phyloP scores from a whole-genome alignment of 2,888 invertebrate species.

The Lycocerus yunnanus region DNA sequence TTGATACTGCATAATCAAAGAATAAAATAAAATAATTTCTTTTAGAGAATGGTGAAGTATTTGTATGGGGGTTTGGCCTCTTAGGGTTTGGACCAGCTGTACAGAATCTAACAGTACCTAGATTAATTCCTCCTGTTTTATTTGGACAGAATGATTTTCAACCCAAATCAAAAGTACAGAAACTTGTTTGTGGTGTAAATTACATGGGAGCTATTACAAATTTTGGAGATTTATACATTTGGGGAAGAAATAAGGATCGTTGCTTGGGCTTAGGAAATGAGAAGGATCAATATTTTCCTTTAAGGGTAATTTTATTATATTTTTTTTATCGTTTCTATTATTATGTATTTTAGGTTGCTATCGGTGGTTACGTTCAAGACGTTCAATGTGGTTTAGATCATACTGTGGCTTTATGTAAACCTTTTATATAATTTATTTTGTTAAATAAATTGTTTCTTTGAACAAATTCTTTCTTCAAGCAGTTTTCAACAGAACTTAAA shows the following conservation, averaged over 20 bases:
- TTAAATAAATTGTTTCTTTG: neutral
- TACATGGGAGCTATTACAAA: constrained; percentile 83
- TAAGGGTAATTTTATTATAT: constrained; percentile 63
- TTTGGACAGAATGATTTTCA: constrained; percentile 88
- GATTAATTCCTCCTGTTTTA: constrained; percentile 74
- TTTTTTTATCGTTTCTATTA: constrained; percentile 54
- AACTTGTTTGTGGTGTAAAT: constrained; percentile 74
- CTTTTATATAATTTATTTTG: constrained; percentile 62
- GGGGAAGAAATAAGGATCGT: constrained; percentile 87
- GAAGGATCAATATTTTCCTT: constrained; percentile 86
- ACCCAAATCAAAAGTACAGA: constrained; percentile 66
- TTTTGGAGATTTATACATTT: constrained; percentile 83
- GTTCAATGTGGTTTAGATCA: constrained; percentile 88
- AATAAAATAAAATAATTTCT: constrained; percentile 16
- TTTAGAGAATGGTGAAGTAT: constrained; percentile 80
- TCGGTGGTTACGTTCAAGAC: constrained; percentile 77
- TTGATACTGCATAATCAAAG: neutral
- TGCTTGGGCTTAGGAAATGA: constrained; percentile 81
- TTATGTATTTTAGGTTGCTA: constrained; percentile 75
- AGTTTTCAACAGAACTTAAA: too few species aligned
- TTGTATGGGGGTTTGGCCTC: constrained; percentile 93
- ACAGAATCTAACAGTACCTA: constrained; percentile 67
- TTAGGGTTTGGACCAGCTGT: constrained; percentile 87
- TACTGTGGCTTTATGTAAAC: constrained; percentile 74
- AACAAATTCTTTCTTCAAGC: neutral